Evolutionary conservation across 1,140 invertebrate species (phyloP).

Genomic region (Bombus cullumanus): DNA sequence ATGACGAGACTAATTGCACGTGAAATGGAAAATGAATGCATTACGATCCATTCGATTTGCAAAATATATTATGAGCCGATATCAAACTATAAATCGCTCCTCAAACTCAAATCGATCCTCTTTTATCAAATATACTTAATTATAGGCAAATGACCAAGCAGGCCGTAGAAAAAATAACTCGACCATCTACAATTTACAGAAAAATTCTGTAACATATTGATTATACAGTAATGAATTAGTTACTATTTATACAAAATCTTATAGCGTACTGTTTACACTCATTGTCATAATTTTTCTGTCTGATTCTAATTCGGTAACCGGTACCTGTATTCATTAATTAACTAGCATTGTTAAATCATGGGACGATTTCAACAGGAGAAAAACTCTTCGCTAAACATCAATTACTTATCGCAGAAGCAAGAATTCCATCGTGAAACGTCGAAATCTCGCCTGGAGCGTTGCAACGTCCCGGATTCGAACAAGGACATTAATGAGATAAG

Average conservation of each 20-base stretch:
- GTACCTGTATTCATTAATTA: too few species aligned
- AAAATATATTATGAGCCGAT: neutral
- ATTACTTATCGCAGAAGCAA: constrained; percentile 18
- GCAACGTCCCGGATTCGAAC: neutral
- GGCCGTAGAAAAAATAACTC: too few species aligned
- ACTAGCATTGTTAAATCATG: neutral
- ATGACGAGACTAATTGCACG: neutral
- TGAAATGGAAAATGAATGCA: neutral
- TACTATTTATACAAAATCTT: neutral
- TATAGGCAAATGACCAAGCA: too few species aligned
- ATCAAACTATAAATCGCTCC: too few species aligned
- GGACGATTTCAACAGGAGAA: neutral
- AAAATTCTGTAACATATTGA: neutral
- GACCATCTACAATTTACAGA: too few species aligned
- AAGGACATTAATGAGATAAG: constrained; percentile 62
- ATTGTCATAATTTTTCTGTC: too few species aligned
- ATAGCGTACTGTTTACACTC: too few species aligned
- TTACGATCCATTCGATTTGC: neutral
- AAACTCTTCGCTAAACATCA: neutral
- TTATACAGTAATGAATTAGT: neutral
- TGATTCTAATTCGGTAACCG: neutral
- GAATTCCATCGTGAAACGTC: constrained; percentile 1
- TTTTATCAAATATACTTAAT: too few species aligned
- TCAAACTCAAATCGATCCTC: neutral
- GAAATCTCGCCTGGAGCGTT: neutral